phyloP scores from a whole-genome alignment of 2,888 invertebrate genomes.

The Xanthia togata region DNA sequence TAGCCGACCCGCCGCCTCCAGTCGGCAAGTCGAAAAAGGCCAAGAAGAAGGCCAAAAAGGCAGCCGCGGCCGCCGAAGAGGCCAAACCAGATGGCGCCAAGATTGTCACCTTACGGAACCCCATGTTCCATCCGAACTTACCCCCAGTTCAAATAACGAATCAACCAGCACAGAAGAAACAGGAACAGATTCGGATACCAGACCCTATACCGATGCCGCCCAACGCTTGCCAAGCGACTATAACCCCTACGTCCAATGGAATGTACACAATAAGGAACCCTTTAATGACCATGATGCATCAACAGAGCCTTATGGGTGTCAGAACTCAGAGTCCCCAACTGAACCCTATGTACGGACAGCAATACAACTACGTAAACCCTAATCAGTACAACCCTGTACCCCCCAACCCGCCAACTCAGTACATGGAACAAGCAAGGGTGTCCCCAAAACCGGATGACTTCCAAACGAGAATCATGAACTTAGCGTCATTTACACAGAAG shows the following conservation, averaged over 20 bases:
- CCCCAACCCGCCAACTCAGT: slow-evolving; percentile 60
- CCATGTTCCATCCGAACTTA: slow-evolving; percentile 93
- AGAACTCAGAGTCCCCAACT: slow-evolving; percentile 72
- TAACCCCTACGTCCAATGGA: slow-evolving; percentile 90
- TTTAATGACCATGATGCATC: slow-evolving; percentile 90
- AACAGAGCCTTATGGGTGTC: slow-evolving; percentile 82
- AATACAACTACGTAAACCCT: slow-evolving; percentile 80
- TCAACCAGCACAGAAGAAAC: slow-evolving; percentile 76
- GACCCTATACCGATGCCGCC: slow-evolving; percentile 88
- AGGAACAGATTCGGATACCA: slow-evolving; percentile 82
- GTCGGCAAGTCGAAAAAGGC: slow-evolving; percentile 84
- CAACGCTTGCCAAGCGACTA: slow-evolving; percentile 86
- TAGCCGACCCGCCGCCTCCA: slow-evolving; percentile 76
- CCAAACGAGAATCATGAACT: slow-evolving; percentile 82
- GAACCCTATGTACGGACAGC: slow-evolving; percentile 75
- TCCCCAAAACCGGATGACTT: slow-evolving; percentile 80
- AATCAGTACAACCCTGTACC: slow-evolving; percentile 73
- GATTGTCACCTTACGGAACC: slow-evolving; percentile 95
- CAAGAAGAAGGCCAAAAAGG: slow-evolving; percentile 88
- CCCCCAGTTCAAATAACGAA: slow-evolving; percentile 81
- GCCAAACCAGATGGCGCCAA: slow-evolving; percentile 86
- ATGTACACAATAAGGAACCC: slow-evolving; percentile 97
- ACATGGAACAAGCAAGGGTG: slow-evolving; percentile 64
- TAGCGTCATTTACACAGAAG: slow-evolving; percentile 87
- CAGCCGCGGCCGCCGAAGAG: slow-evolving; percentile 82